phyloP scores from a whole-genome alignment of 92 coral and sea anemone genomes.

The Zoanthus sociatus region DNA sequence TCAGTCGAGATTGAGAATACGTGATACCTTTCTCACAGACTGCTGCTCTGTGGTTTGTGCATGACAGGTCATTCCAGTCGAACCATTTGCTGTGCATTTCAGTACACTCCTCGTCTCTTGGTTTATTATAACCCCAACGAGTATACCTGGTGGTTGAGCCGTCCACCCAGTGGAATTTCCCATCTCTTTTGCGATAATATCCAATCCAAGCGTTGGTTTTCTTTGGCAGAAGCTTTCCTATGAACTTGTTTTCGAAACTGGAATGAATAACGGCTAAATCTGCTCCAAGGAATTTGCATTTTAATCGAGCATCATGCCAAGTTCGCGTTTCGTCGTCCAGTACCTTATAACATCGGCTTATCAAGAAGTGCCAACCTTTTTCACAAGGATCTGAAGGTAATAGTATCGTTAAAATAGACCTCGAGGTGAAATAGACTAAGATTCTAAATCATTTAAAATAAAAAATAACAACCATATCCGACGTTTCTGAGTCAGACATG shows the following conservation, averaged over 20 bases:
- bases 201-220: conserved; percentile 17
- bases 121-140: background rate
- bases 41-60: background rate
- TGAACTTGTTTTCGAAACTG: conserved; percentile 1
- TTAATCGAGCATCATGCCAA: background rate
- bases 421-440: no score
- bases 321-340: background rate
- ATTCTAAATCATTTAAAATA: no score
- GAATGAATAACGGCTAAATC: conserved; percentile 4
- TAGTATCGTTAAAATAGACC: no score
- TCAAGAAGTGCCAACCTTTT: conserved; percentile 4
- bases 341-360: background rate
- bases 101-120: background rate
- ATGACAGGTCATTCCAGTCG: background rate
- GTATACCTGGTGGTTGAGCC: background rate
- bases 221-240: background rate
- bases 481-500: no score
- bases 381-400: conserved; percentile 17
- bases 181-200: background rate
- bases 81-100: background rate
- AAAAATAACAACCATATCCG: no score
- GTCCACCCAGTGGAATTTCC: conserved; percentile 26
- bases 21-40: conserved; percentile 24
- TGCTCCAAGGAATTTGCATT: background rate
- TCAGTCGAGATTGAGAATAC: no score